phyloP scores from a whole-genome alignment of 1,140 invertebrate species.

The Hycleus phaleratus region DNA sequence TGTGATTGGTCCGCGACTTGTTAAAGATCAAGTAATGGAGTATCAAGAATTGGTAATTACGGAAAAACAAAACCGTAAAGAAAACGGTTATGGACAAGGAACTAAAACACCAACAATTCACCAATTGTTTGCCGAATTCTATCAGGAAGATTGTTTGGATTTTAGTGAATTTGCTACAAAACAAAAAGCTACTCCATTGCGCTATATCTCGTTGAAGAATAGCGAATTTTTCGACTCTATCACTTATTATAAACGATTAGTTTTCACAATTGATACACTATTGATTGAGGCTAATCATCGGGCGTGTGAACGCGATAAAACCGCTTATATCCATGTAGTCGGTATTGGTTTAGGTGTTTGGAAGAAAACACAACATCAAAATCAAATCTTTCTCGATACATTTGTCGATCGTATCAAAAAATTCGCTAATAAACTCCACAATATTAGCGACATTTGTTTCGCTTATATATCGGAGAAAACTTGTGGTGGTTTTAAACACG shows the following conservation, averaged over 20 bases:
- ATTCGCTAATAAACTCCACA: constrained; percentile 30
- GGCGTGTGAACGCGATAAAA: constrained; percentile 25
- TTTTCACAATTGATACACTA: constrained; percentile 33
- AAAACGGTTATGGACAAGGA: constrained; percentile 40
- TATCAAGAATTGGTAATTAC: constrained; percentile 44
- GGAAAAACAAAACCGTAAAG: constrained; percentile 39
- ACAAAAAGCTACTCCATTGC: neutral
- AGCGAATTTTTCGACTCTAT: constrained; percentile 31
- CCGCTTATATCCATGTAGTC: constrained; percentile 38
- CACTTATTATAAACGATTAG: constrained; percentile 31
- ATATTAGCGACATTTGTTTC: constrained; percentile 45
- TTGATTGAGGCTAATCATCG: constrained; percentile 35
- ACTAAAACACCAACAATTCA: too few relatives aligned
- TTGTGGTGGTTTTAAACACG: constrained; percentile 26
- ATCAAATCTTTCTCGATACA: constrained; percentile 42
- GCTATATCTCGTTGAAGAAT: neutral
- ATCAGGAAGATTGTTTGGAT: constrained; percentile 22
- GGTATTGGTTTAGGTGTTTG: constrained; percentile 47
- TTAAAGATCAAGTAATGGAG: constrained; percentile 42
- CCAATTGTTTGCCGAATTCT: constrained; percentile 29
- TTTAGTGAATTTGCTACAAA: constrained; percentile 16
- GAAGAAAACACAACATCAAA: constrained; percentile 43
- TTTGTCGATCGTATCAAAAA: constrained; percentile 39
- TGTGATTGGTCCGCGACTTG: constrained; percentile 42
- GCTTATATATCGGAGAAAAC: constrained; percentile 35